Conservation (phyloP, 92 coral and sea anemone genomes). For the Bergia sp. region DNA sequence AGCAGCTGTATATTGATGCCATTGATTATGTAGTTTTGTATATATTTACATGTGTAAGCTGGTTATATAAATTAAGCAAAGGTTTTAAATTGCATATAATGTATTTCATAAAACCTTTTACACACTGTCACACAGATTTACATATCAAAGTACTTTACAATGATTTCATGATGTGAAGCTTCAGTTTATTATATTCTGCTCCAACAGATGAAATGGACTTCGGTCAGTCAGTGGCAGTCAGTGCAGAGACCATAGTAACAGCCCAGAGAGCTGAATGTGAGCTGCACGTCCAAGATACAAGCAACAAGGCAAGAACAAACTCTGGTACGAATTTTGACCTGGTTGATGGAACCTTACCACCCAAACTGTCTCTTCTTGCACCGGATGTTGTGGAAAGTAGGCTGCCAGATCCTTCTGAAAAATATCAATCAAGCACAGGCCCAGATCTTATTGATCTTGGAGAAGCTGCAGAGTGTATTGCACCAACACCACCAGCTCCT, state of each 20-base stretch:
- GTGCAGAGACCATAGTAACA: not conserved
- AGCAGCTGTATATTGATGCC: too few species aligned
- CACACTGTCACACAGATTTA: too few species aligned
- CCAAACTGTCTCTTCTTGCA: not conserved
- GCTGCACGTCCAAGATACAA: not conserved
- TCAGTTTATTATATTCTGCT: not conserved
- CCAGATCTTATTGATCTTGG: conserved; percentile 46
- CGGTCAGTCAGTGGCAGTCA: not conserved
- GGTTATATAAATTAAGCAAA: too few species aligned
- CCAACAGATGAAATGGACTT: conserved; percentile 10
- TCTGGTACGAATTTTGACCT: conserved; percentile 12
- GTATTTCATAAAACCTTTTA: too few species aligned
- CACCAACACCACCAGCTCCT: not conserved
- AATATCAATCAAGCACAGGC: conserved; percentile 9
- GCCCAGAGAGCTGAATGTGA: not conserved
- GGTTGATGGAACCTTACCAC: conserved; percentile 6
- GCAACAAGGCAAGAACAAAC: not conserved
- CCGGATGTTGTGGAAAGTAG: conserved; percentile 39
- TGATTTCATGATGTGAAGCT: not conserved
- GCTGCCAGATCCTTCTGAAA: not conserved
- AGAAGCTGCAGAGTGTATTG: not conserved
- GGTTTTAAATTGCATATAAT: too few species aligned
- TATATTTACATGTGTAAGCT: too few species aligned
- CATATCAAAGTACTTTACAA: too few species aligned
- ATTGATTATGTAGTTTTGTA: too few species aligned